Conservation (phyloP, 2,888 invertebrate species). For the Gonocerus acuteangulatus region DNA sequence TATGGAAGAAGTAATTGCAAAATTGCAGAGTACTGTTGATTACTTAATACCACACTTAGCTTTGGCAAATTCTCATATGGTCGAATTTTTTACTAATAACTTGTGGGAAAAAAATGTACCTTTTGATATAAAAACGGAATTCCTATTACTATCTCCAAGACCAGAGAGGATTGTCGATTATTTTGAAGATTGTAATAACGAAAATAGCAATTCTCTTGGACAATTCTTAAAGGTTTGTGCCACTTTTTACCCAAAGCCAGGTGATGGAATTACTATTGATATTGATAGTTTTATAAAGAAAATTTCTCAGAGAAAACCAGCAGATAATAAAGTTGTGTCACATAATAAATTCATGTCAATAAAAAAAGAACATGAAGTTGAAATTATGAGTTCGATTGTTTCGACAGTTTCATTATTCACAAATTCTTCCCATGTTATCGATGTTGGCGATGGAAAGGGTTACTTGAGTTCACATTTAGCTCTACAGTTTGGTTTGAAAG, state of each 20-base stretch:
- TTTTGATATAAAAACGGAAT: constrained; percentile 47
- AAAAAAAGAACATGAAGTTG: constrained; percentile 76
- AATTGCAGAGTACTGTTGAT: constrained; percentile 42
- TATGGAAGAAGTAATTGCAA: constrained; percentile 20
- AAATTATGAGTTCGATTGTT: constrained; percentile 55
- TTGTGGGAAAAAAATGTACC: constrained; percentile 59
- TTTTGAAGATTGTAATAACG: background rate
- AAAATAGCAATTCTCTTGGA: background rate
- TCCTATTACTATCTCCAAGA: background rate
- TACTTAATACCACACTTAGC: constrained; percentile 55
- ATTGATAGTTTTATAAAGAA: constrained; percentile 44
- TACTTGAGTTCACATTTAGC: constrained; percentile 70
- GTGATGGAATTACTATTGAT: constrained; percentile 46
- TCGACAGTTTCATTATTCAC: constrained; percentile 47
- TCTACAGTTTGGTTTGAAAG: constrained; percentile 60
- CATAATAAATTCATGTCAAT: constrained; percentile 62
- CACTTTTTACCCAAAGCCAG: background rate
- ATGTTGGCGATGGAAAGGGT: constrained; percentile 85
- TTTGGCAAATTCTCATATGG: constrained; percentile 70
- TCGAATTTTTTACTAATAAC: constrained; percentile 59
- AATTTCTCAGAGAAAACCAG: constrained; percentile 38
- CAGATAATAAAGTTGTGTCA: background rate
- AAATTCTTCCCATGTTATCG: constrained; percentile 54
- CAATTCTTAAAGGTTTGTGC: background rate
- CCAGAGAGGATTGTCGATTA: background rate